phyloP scores from a whole-genome alignment of 2,113 vertebrate genomes.

The Excalfactoria chinensis region DNA sequence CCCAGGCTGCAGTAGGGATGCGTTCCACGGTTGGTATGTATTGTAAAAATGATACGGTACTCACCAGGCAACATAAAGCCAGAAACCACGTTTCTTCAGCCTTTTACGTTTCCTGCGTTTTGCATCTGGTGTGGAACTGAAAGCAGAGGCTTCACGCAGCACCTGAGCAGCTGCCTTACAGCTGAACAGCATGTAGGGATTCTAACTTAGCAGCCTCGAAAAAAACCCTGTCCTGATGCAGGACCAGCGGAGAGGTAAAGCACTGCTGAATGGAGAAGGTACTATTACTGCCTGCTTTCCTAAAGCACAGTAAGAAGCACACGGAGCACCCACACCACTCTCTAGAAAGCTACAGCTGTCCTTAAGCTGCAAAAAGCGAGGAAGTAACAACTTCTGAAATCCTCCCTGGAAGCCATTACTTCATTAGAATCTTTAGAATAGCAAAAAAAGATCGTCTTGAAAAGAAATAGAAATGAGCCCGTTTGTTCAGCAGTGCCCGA shows the following conservation, averaged over 20 bases:
- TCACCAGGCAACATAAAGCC: background rate
- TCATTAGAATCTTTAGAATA: background rate
- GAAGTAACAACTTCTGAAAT: background rate
- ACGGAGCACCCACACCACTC: background rate
- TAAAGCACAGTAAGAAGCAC: background rate
- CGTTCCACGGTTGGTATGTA: background rate
- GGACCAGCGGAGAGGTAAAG: background rate
- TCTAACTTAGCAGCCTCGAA: background rate
- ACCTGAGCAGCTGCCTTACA: background rate
- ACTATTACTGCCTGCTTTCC: background rate
- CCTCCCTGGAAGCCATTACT: background rate
- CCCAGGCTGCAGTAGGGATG: background rate
- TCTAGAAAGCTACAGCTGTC: accelerated
- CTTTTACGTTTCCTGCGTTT: background rate
- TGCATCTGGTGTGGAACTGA: background rate
- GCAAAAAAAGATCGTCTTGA: background rate
- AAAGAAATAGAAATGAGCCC: background rate
- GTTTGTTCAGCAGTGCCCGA: accelerated
- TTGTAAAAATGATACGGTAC: background rate
- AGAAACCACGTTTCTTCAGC: background rate
- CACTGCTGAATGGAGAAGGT: background rate
- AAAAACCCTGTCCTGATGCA: background rate
- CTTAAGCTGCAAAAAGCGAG: background rate
- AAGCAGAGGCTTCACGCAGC: too few species aligned
- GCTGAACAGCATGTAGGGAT: background rate